A percentile compares a stretch with the other conserved stretches of the same genome.
Conservation (phyloP, 2,113 vertebrate genomes). For the Gopherus evgoodei region DNA sequence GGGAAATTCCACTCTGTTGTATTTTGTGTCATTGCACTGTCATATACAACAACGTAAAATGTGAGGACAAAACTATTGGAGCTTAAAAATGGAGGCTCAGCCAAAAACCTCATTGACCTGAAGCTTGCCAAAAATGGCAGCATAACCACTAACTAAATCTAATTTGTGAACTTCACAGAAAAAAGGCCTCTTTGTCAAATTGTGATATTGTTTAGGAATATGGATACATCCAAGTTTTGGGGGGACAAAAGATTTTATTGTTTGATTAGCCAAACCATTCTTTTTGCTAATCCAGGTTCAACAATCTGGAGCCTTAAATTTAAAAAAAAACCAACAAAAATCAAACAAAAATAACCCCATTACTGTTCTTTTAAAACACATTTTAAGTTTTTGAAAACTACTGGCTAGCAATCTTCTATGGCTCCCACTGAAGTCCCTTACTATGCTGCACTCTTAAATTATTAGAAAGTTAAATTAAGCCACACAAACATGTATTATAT, state of each 20-base stretch:
- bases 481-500: background rate
- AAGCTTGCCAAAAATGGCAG: slow-evolving; percentile 42
- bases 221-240: background rate
- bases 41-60: background rate
- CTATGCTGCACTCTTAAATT: background rate
- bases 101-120: slow-evolving; percentile 15
- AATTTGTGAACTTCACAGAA: slow-evolving; percentile 32
- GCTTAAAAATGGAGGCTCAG: background rate
- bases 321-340: background rate
- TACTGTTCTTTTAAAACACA: background rate
- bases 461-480: slow-evolving; percentile 46
- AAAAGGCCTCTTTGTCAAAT: slow-evolving; percentile 31
- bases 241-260: slow-evolving; percentile 12
- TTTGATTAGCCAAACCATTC: slow-evolving; percentile 5
- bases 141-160: slow-evolving; percentile 36
- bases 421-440: background rate
- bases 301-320: background rate
- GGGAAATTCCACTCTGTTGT: background rate
- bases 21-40: background rate
- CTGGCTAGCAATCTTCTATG: background rate
- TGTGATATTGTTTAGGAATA: slow-evolving; percentile 29
- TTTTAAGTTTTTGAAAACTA: background rate
- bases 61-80: background rate
- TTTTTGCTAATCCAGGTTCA: background rate
- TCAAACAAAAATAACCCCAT: background rate